Percentiles rank a stretch among this genome's conserved stretches.
Evolutionary conservation across 2,797 vertebrate genomes (phyloP).

Genomic region (Hippopotamyrus pictus): DNA sequence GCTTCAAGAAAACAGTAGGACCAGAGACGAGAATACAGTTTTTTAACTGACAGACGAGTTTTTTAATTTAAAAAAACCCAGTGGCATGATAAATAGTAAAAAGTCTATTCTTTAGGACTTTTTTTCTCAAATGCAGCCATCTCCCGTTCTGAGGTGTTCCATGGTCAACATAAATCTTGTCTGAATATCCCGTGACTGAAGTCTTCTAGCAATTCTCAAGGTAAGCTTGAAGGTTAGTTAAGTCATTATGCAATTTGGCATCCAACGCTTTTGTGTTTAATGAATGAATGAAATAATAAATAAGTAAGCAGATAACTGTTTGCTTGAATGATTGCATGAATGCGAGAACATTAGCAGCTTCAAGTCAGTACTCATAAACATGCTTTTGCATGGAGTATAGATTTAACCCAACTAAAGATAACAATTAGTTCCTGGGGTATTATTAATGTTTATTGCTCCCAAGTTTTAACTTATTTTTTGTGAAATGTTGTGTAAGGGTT

Average conservation of each 20-base stretch:
- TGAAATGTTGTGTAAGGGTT: not conserved
- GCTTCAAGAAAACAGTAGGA: not conserved
- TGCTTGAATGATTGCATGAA: not conserved
- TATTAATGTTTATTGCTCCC: not conserved
- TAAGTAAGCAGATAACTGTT: not conserved
- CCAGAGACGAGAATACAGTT: not conserved
- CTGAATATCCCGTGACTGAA: not conserved
- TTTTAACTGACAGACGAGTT: not conserved
- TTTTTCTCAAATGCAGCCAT: not conserved
- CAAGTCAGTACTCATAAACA: not conserved
- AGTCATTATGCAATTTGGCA: not conserved
- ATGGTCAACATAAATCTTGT: not conserved
- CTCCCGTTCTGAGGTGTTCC: not conserved
- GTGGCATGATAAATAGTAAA: not conserved
- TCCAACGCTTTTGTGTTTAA: not conserved
- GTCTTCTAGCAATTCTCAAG: not conserved
- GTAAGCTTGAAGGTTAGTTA: not conserved
- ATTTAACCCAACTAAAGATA: not conserved
- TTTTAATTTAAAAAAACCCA: not conserved
- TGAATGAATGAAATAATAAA: not conserved
- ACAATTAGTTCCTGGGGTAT: not conserved
- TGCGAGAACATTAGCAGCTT: not conserved
- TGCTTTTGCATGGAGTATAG: not conserved
- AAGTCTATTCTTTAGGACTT: not conserved
- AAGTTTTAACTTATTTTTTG: not conserved